Evolutionary conservation across 2,797 vertebrate genomes (phyloP).

Genomic region (Leptoclinus maculatus): DNA sequence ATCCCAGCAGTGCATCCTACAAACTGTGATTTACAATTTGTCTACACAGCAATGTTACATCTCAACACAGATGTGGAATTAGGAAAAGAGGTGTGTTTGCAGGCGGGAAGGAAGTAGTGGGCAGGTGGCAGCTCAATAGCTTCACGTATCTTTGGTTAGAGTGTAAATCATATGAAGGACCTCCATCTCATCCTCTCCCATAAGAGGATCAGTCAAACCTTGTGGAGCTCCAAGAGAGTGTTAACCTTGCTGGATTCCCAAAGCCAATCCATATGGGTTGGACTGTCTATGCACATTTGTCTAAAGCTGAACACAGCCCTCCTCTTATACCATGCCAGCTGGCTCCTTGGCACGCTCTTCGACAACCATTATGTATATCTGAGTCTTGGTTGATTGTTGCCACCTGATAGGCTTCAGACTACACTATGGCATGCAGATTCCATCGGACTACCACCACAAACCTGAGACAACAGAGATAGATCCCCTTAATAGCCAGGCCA

Average conservation of each 20-base stretch:
- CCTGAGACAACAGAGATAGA: constrained; percentile 52
- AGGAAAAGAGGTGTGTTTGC: constrained; percentile 32
- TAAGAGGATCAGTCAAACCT: constrained; percentile 60
- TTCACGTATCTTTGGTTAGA: constrained; percentile 43
- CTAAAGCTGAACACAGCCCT: constrained; percentile 65
- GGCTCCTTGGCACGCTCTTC: constrained; percentile 58
- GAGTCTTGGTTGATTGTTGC: constrained; percentile 70
- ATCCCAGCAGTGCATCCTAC: constrained; percentile 28
- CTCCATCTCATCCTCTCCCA: constrained; percentile 47
- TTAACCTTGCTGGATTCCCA: constrained; percentile 64
- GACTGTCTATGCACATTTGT: constrained; percentile 70
- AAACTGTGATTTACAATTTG: constrained; percentile 42
- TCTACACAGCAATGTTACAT: constrained; percentile 39
- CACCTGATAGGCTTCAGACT: constrained; percentile 59
- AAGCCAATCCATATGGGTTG: constrained; percentile 63
- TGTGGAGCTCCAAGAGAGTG: constrained; percentile 39
- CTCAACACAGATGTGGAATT: constrained; percentile 6
- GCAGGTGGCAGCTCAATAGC: constrained; percentile 49
- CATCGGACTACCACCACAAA: constrained; percentile 18
- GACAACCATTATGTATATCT: constrained; percentile 79
- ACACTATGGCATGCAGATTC: constrained; percentile 44
- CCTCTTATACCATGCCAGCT: constrained; percentile 73
- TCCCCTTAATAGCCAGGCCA: constrained; percentile 50
- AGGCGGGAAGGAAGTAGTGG: constrained; percentile 19
- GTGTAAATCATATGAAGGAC: constrained; percentile 44